A percentile compares a stretch with the other conserved stretches of the same genome.
Evolutionary conservation across 2,797 vertebrate species (phyloP).

Genomic region (Pelodytes ibericus): DNA sequence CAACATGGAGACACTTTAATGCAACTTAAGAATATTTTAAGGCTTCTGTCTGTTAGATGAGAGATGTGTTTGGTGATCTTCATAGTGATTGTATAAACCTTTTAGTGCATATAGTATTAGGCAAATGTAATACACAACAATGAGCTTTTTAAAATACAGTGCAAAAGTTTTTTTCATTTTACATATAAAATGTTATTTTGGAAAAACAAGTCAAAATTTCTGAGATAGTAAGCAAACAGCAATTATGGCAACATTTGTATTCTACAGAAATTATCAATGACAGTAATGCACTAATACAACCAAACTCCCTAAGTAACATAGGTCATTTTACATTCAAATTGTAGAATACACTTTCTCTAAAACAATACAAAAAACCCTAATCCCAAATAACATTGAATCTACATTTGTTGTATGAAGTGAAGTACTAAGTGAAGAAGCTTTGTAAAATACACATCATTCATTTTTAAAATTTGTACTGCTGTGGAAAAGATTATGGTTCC

Average conservation of each 20-base stretch:
- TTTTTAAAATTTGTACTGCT: no score
- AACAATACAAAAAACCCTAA: background rate
- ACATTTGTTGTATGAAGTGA: no score
- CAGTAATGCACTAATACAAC: background rate
- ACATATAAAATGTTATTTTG: background rate
- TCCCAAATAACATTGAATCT: no score
- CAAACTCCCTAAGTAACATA: background rate
- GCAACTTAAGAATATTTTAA: background rate
- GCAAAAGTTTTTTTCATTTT: background rate
- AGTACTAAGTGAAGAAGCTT: no score
- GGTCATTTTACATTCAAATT: background rate
- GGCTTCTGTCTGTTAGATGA: background rate
- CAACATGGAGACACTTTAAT: background rate
- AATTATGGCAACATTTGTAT: background rate
- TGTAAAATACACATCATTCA: no score
- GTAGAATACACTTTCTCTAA: background rate
- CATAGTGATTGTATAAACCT: background rate
- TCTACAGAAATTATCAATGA: background rate
- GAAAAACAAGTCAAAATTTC: background rate
- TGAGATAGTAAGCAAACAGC: background rate
- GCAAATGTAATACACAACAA: background rate
- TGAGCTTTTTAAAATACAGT: background rate
- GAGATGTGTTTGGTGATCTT: background rate
- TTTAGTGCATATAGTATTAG: background rate
- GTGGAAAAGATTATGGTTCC: no score